Base-by-base conservation (phyloP, 2,888 invertebrate genomes). In the Rhagium mordax region DNA sequence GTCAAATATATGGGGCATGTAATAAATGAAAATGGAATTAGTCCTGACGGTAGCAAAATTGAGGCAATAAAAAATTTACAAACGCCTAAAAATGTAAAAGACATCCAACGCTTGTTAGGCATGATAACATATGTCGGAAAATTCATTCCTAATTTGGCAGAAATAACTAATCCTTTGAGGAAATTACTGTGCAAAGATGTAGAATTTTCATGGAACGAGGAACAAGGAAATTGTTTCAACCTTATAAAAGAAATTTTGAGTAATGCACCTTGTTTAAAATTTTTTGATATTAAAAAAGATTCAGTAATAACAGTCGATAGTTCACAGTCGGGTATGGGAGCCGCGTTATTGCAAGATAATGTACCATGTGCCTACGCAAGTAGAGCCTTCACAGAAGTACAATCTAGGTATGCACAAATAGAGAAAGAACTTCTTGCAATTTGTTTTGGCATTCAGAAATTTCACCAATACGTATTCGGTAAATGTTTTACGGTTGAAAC, bases 301-400 rank as follows among this genome's bases (percentile, higher is more conserved):
- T 2, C 20, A 5, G 20, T 10, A 53, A 16, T 53, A 20, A 8
- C 53, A 8, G 10, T 10, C 7, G 53, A 53, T 13, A 10, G 8
- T 1, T 53, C 53, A 3, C 18, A 20, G 7, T 6, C 3, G 2
- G 53, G 18, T 3, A 13, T 15, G 10, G 53, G 20, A 55, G 80
- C 76, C 15, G 78, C 68, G n/a, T 29, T 83, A 0, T 51, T 83
- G 21, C 84, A 84, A 76, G 72, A 82, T 55, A 55, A 72, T 33
- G 47, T 64, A 13, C 79, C 81, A 21, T 64, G 80, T 18, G 81
- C 83, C 15, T 83, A 82, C 72, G 81, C 76, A 7, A 81, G 81
- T 0, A 79, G 76, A 71, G 53, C 80, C 8, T 65, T 81, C 20
- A 81, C 78, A 0, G 21, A 24, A 21, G 59, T 72, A 2, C 80